Conservation (phyloP, 1,140 invertebrate species). For the Triops longicaudatus region DNA sequence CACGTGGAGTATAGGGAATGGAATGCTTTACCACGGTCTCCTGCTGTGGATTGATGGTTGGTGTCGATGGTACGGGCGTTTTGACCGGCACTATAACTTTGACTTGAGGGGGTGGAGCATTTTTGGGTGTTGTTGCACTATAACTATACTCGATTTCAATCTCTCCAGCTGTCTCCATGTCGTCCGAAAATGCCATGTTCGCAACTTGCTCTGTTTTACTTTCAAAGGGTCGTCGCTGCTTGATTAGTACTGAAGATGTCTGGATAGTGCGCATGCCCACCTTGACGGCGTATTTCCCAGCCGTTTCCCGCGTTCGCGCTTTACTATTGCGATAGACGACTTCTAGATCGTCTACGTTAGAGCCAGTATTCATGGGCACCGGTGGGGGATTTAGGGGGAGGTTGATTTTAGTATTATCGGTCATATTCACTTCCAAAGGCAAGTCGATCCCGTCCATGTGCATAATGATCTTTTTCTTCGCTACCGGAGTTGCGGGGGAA, state of each 20-base stretch:
- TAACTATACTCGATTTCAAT: background rate
- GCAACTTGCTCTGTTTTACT: background rate
- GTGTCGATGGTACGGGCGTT: background rate
- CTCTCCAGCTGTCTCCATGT: constrained; percentile 5
- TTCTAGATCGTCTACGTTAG: background rate
- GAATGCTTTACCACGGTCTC: constrained; percentile 11
- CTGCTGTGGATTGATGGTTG: background rate
- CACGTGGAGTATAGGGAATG: constrained; percentile 19
- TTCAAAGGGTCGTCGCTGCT: background rate
- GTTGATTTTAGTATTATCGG: background rate
- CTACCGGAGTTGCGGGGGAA: background rate
- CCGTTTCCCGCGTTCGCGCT: background rate
- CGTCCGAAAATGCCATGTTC: background rate
- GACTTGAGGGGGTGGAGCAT: background rate
- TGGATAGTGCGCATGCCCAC: background rate
- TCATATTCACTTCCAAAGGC: background rate
- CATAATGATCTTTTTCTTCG: background rate
- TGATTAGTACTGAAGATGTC: background rate
- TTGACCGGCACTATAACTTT: constrained; percentile 19
- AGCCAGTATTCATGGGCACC: background rate
- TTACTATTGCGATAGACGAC: background rate
- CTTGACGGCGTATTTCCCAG: background rate
- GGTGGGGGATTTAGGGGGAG: background rate
- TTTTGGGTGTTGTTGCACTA: background rate
- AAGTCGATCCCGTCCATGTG: background rate